phyloP scores from a whole-genome alignment of 2,888 invertebrate species.

The Microctonus hyperodae region DNA sequence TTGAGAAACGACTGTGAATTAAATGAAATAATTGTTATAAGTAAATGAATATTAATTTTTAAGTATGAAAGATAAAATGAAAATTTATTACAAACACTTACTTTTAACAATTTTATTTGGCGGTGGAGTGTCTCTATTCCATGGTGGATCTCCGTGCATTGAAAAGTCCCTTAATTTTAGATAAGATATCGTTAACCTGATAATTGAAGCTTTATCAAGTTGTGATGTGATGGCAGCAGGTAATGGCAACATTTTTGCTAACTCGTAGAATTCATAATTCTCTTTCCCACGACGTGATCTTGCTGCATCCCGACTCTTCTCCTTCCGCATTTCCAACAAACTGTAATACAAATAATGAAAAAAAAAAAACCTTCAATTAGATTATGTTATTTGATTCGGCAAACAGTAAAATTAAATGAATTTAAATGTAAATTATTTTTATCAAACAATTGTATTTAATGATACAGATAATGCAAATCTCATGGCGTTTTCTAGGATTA shows the following conservation, averaged over 20 bases:
- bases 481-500: background rate
- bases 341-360: slow-evolving; percentile 69
- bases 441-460: background rate
- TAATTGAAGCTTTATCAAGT: slow-evolving; percentile 95
- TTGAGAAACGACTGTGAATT: background rate
- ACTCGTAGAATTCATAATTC: slow-evolving; percentile 95
- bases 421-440: background rate
- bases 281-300: slow-evolving; percentile 91
- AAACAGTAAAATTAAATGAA: background rate
- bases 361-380: slow-evolving; percentile 4
- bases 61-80: background rate
- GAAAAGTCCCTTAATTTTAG: slow-evolving; percentile 94
- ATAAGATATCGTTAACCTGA: slow-evolving; percentile 95
- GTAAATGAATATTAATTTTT: background rate
- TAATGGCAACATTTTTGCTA: slow-evolving; percentile 92
- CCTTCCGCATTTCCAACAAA: slow-evolving; percentile 91
- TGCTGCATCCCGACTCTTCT: slow-evolving; percentile 93
- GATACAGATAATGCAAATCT: background rate
- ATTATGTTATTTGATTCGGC: background rate
- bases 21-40: background rate
- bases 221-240: slow-evolving; percentile 93
- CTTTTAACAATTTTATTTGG: slow-evolving; percentile 84
- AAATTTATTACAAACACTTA: slow-evolving; percentile 61
- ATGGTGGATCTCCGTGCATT: slow-evolving; percentile 94
- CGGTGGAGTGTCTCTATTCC: slow-evolving; percentile 84